A percentile compares a stretch with the other conserved stretches of the same genome.
phyloP scores from a whole-genome alignment of 2,113 vertebrate species.

The Zapus hudsonius region DNA sequence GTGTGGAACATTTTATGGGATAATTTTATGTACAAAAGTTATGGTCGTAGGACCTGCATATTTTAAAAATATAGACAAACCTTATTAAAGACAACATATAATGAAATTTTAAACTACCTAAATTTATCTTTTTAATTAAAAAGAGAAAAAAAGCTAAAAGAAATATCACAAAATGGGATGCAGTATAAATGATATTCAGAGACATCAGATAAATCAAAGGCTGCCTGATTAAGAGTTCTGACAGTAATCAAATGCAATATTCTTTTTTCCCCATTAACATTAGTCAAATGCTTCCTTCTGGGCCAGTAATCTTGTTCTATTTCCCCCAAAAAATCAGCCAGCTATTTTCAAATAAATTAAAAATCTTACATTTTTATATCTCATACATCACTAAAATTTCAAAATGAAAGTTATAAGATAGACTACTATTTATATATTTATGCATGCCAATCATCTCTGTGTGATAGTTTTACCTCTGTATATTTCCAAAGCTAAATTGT shows the following conservation, averaged over 20 bases:
- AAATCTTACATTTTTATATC: background rate
- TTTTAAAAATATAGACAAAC: background rate
- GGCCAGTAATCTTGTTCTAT: background rate
- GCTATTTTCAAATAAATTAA: background rate
- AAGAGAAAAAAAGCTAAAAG: too few relatives aligned
- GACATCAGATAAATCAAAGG: background rate
- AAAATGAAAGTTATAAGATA: background rate
- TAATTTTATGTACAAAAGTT: background rate
- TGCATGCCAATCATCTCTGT: background rate
- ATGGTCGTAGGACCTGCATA: background rate
- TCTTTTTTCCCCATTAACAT: background rate
- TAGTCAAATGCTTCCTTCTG: background rate
- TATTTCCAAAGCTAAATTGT: background rate
- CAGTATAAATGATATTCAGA: background rate
- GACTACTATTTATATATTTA: background rate
- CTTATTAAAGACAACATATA: background rate
- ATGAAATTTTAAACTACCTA: background rate
- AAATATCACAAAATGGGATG: too few relatives aligned
- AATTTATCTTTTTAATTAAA: too few relatives aligned
- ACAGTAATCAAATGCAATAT: background rate
- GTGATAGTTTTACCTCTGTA: background rate
- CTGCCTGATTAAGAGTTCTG: background rate
- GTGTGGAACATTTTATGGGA: background rate
- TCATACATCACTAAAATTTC: background rate
- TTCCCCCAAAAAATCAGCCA: background rate